A percentile compares a stretch with the other conserved stretches of the same genome.
Conservation (phyloP, 2,113 vertebrate genomes). For the Alethe diademata region DNA sequence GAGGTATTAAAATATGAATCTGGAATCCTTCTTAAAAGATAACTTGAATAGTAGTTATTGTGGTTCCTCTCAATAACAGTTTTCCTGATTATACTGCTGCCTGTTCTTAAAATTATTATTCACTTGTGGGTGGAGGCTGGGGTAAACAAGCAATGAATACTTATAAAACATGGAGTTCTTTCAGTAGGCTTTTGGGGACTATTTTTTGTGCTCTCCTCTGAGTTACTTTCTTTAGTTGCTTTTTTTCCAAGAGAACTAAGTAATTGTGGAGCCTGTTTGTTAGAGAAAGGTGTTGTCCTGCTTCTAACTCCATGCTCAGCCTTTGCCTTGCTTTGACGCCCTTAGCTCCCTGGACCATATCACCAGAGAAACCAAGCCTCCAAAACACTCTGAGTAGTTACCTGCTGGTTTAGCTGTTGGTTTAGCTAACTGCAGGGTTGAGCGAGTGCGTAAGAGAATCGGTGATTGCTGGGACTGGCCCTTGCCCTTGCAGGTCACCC, state of each 20-base stretch:
- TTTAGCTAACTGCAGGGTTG: not conserved
- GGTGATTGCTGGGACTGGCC: not conserved
- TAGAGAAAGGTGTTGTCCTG: not conserved
- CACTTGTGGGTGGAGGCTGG: not conserved
- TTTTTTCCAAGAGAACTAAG: not conserved
- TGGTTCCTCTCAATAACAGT: not conserved
- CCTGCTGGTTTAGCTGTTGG: not conserved
- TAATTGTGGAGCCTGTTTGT: not conserved
- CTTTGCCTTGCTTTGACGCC: not conserved
- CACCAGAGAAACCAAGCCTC: not conserved
- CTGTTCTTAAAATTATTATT: not conserved
- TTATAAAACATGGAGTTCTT: not conserved
- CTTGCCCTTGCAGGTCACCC: fast-evolving
- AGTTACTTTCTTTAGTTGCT: not conserved
- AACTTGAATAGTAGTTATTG: not conserved
- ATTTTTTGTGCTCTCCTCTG: not conserved
- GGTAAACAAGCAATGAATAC: not conserved
- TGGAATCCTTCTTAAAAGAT: not conserved
- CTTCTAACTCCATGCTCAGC: not conserved
- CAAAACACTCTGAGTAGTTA: not conserved
- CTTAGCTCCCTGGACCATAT: not conserved
- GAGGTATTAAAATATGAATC: not conserved
- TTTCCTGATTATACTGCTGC: not conserved
- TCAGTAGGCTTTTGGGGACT: not conserved
- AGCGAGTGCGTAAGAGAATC: fast-evolving